Evolutionary conservation across 2,113 vertebrate genomes (phyloP).

Genomic region (Onychostoma macrolepis): DNA sequence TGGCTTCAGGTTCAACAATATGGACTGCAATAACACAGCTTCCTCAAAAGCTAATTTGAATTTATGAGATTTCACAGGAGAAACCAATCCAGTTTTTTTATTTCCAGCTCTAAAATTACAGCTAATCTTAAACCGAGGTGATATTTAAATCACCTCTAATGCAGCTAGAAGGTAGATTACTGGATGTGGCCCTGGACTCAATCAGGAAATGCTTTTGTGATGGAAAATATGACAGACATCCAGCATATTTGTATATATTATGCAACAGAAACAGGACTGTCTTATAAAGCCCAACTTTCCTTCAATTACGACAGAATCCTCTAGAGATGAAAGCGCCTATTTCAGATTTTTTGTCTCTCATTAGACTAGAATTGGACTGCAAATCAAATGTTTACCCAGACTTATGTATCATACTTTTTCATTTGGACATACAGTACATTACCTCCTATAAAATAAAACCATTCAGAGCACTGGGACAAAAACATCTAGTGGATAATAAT

Average conservation of each 20-base stretch:
- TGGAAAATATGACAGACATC: slow-evolving; percentile 15
- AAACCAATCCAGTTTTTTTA: slow-evolving; percentile 16
- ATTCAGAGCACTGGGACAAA: neutral
- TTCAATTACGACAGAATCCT: neutral
- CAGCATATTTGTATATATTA: slow-evolving; percentile 1
- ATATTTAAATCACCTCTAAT: slow-evolving; percentile 22
- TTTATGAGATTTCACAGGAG: slow-evolving; percentile 8
- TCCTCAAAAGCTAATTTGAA: slow-evolving; percentile 8
- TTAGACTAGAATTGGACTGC: neutral
- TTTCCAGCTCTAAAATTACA: slow-evolving; percentile 32
- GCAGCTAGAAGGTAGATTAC: neutral
- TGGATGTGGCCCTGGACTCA: neutral
- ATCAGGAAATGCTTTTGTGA: neutral
- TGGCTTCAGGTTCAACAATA: neutral
- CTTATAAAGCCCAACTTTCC: neutral
- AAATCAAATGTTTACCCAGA: neutral
- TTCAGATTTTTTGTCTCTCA: neutral
- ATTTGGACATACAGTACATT: neutral
- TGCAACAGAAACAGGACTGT: neutral
- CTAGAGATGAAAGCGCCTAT: neutral
- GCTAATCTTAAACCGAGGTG: slow-evolving; percentile 8
- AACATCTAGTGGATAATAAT: neutral
- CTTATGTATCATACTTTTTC: neutral
- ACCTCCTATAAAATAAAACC: neutral
- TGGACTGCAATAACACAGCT: slow-evolving; percentile 5